Percentiles rank a stretch among this genome's conserved stretches.
phyloP scores from a whole-genome alignment of 2,888 invertebrate species.

The Cyrtodaria siliqua region DNA sequence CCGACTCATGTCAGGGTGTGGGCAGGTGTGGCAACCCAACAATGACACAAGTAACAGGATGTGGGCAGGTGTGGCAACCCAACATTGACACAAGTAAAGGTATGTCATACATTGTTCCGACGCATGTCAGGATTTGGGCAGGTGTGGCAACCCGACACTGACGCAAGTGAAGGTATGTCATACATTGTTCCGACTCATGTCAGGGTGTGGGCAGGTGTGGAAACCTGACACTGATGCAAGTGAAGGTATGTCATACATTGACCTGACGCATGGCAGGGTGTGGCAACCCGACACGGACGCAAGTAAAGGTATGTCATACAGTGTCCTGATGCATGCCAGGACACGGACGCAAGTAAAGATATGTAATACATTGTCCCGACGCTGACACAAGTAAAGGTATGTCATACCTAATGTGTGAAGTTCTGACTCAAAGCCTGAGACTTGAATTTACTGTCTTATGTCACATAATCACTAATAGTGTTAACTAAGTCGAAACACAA shows the following conservation, averaged over 20 bases:
- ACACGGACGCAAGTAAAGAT: neutral
- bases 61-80: conserved; percentile 73
- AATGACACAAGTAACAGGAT: neutral
- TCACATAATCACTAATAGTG: no score
- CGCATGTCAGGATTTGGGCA: conserved; percentile 71
- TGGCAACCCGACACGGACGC: no score
- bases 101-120: conserved; percentile 64
- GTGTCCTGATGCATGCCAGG: neutral
- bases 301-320: conserved; percentile 68
- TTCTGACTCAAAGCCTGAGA: no score
- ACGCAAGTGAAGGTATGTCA: conserved; percentile 65
- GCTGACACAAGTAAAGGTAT: conserved; percentile 68
- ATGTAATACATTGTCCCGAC: conserved; percentile 70
- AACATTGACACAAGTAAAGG: conserved; percentile 68
- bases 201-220: neutral
- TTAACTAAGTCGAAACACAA: no score
- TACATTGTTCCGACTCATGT: neutral
- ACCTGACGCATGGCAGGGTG: neutral
- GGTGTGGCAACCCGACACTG: conserved; percentile 71
- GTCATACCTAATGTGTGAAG: no score
- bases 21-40: neutral
- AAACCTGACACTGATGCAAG: conserved; percentile 54
- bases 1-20: neutral
- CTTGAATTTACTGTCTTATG: no score
- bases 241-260: conserved; percentile 63